Conservation (phyloP, 2,888 invertebrate genomes). For the Lasioglossum pauxillum region DNA sequence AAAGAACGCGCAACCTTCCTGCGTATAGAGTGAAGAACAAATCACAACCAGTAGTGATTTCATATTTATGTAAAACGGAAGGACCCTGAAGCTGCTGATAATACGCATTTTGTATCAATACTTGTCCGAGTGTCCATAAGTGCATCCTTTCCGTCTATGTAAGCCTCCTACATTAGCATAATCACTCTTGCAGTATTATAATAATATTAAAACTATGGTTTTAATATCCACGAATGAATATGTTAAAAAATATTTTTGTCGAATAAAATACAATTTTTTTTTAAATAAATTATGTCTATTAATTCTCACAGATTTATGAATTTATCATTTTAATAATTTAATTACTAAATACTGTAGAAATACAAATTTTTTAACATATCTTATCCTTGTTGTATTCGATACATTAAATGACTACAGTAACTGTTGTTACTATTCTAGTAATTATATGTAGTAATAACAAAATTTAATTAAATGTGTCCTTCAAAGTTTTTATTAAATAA, state of each 20-base stretch:
- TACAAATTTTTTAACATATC: neutral
- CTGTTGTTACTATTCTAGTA: no score
- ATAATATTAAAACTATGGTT: no score
- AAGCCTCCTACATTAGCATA: neutral
- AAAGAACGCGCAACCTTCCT: neutral
- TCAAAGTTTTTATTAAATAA: no score
- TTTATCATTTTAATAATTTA: neutral
- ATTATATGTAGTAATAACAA: no score
- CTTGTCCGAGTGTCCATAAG: neutral
- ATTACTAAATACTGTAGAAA: neutral
- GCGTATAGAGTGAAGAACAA: neutral
- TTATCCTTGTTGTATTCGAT: no score
- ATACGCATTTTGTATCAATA: conserved; percentile 11
- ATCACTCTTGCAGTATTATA: neutral
- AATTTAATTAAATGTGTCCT: neutral
- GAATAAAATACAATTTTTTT: neutral
- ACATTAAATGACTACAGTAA: no score
- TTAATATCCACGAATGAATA: neutral
- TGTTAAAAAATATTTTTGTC: neutral
- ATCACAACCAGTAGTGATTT: conserved; percentile 9
- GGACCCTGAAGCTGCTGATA: conserved; percentile 29
- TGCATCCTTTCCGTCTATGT: neutral
- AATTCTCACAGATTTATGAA: neutral
- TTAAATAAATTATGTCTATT: neutral
- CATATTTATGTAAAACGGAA: conserved; percentile 36